These are phyloP conservation scores for Eleutherodactylus coqui DNA, from an alignment of 2,797 vertebrate species.

Conservation along the genomic window DNA sequence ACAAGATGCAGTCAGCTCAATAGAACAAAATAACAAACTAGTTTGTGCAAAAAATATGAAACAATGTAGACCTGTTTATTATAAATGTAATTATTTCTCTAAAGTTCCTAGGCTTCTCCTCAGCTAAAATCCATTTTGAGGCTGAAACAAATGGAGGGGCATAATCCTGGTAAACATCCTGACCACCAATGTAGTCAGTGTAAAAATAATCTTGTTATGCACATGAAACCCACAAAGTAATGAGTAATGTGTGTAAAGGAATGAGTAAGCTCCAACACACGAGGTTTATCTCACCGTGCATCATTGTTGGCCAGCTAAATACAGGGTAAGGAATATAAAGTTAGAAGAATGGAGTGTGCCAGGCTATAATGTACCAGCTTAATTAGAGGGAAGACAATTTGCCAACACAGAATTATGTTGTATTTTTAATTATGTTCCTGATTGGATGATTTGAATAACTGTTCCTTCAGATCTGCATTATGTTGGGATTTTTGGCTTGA, in stretches of 20 bases:
- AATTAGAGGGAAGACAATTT: constrained; percentile 9
- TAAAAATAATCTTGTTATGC: constrained; percentile 23
- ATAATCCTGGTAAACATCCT: neutral
- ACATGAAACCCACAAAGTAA: neutral
- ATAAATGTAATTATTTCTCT: neutral
- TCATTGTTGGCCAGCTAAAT: neutral
- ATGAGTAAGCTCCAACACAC: constrained; percentile 1
- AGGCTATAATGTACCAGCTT: neutral
- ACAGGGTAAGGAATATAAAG: neutral
- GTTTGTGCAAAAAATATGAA: too few species aligned
- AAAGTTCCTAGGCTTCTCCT: neutral
- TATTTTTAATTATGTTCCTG: neutral
- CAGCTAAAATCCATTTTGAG: neutral
- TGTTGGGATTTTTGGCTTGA: neutral
- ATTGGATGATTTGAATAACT: constrained; percentile 22
- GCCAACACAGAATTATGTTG: neutral
- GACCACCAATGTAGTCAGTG: constrained; percentile 41
- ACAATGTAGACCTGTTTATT: too few species aligned
- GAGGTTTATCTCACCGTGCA: constrained; percentile 10
- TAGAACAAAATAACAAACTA: too few species aligned
- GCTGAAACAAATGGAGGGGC: neutral
- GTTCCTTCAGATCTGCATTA: neutral
- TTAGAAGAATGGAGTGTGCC: neutral
- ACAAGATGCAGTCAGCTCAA: too few species aligned
- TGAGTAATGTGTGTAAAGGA: constrained; percentile 25